phyloP scores from a whole-genome alignment of 2,888 invertebrate genomes.

The Hermodice carunculata region DNA sequence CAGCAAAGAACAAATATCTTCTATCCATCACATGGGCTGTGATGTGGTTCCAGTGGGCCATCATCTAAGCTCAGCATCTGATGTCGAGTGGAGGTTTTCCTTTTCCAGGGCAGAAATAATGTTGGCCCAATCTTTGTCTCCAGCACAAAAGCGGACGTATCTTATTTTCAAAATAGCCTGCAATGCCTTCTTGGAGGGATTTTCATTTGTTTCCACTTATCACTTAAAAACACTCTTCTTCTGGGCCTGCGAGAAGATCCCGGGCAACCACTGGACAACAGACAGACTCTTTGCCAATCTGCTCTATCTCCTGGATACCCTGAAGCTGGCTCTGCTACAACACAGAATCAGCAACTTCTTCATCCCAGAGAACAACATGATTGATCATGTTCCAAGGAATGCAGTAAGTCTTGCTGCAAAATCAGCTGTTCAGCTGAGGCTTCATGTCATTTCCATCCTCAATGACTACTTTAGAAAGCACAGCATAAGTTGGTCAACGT shows the following conservation, averaged over 20 bases:
- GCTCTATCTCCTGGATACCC: constrained; percentile 42
- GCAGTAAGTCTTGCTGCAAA: background rate
- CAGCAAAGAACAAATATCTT: background rate
- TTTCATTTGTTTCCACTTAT: constrained; percentile 27
- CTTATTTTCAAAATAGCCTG: constrained; percentile 42
- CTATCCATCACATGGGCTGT: background rate
- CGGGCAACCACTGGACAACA: constrained; percentile 43
- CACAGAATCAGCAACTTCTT: constrained; percentile 48
- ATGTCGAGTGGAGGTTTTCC: constrained; percentile 48
- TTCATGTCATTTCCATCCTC: too few species aligned
- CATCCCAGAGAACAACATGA: constrained; percentile 46
- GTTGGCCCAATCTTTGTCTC: constrained; percentile 42
- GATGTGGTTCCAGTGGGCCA: constrained; percentile 42
- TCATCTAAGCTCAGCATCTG: constrained; percentile 38
- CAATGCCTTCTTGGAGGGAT: constrained; percentile 37
- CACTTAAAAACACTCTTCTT: constrained; percentile 48
- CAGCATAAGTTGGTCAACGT: too few species aligned
- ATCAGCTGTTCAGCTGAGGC: too few species aligned
- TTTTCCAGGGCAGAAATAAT: constrained; percentile 46
- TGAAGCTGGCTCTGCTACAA: constrained; percentile 40
- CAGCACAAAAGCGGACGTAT: constrained; percentile 47
- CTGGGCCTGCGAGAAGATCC: constrained; percentile 46
- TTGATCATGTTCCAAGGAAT: constrained; percentile 33
- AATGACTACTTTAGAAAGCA: too few species aligned
- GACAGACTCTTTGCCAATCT: constrained; percentile 41